phyloP scores from a whole-genome alignment of 1,140 invertebrate species.

The Pogonomyrmex californicus region DNA sequence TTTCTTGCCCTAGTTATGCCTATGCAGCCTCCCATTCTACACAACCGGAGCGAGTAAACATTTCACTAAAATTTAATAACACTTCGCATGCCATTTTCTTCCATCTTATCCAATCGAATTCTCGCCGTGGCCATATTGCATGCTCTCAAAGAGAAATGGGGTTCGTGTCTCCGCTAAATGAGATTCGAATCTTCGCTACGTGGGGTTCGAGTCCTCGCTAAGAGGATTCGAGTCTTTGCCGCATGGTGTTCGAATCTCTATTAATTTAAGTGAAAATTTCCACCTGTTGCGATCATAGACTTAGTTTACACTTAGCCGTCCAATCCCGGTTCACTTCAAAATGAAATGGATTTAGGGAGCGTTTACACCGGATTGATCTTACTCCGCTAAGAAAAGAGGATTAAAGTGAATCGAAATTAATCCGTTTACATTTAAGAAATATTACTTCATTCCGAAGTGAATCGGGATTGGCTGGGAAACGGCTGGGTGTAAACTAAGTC shows the following conservation, averaged over 20 bases:
- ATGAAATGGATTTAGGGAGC: too few relatives aligned
- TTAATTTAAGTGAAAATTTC: not conserved
- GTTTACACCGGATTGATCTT: too few relatives aligned
- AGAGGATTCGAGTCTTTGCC: not conserved
- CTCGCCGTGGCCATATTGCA: slow-evolving; percentile 33
- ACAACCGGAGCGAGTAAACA: slow-evolving; percentile 85
- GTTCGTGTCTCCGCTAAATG: not conserved
- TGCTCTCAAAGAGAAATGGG: slow-evolving; percentile 12
- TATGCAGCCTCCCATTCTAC: slow-evolving; percentile 94
- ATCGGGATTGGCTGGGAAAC: too few relatives aligned
- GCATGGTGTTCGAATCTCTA: not conserved
- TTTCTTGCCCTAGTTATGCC: slow-evolving; percentile 93
- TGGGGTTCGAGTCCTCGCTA: too few relatives aligned
- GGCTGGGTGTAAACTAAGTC: too few relatives aligned
- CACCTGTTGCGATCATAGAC: too few relatives aligned
- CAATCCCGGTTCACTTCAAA: too few relatives aligned
- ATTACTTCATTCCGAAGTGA: too few relatives aligned
- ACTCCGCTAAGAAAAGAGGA: too few relatives aligned
- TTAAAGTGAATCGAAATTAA: too few relatives aligned
- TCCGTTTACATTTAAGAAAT: too few relatives aligned
- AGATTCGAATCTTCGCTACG: not conserved
- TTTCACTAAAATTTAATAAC: slow-evolving; percentile 85
- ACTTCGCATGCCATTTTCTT: slow-evolving; percentile 85
- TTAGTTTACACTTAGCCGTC: too few relatives aligned
- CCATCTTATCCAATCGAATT: slow-evolving; percentile 80